A percentile compares a stretch with the other conserved stretches of the same genome.
phyloP scores from a whole-genome alignment of 2,113 vertebrate genomes.

The Corythornis cristatus region DNA sequence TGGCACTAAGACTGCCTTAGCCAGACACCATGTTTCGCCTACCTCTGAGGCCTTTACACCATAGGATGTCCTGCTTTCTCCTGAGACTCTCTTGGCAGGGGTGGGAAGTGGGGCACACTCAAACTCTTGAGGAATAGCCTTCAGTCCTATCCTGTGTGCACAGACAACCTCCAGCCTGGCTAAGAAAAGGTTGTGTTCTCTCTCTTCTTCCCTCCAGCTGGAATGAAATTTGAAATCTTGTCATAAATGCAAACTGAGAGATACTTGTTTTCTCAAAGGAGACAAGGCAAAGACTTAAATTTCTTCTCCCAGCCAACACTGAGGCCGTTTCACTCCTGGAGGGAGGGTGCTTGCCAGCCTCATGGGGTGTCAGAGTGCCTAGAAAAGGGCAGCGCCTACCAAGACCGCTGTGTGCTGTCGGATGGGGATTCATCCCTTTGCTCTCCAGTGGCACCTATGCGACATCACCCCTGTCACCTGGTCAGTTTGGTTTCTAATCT shows the following conservation, averaged over 20 bases:
- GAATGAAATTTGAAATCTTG: constrained; percentile 66
- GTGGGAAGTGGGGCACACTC: not conserved
- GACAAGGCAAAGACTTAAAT: constrained; percentile 58
- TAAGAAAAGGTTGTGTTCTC: constrained; percentile 24
- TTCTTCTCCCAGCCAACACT: constrained; percentile 51
- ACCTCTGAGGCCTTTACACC: not conserved
- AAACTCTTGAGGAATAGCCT: not conserved
- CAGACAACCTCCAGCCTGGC: constrained; percentile 22
- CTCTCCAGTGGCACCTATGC: not conserved
- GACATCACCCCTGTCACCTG: not conserved
- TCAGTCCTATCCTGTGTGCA: not conserved
- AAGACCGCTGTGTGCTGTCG: accelerated
- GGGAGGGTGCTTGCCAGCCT: constrained; percentile 42
- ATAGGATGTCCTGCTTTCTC: not conserved
- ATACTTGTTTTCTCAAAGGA: constrained; percentile 76
- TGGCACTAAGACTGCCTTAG: not conserved
- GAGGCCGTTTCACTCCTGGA: constrained; percentile 67
- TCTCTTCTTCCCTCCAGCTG: constrained; percentile 62
- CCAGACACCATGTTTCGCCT: not conserved
- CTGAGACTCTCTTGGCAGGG: not conserved
- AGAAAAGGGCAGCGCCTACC: not conserved
- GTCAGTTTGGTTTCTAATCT: not conserved
- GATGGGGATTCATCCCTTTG: not conserved
- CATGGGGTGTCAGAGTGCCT: not conserved
- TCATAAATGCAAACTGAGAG: constrained; percentile 72